Percentiles rank a stretch among this genome's conserved stretches.
Evolutionary conservation across 1,140 invertebrate genomes (phyloP).

Genomic region (Drosophila rufa): DNA sequence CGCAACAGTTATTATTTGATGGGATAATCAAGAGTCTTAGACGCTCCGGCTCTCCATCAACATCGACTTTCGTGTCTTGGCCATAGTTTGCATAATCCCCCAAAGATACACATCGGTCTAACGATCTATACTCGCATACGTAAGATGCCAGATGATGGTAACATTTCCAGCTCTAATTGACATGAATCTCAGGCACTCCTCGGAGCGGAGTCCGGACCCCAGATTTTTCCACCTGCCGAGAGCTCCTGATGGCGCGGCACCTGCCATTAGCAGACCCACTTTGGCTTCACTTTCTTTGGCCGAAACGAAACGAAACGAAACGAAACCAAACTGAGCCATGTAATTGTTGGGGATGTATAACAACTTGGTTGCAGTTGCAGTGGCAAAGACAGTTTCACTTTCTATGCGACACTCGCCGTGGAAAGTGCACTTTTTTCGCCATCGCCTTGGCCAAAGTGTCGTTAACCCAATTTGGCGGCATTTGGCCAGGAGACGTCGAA

Average conservation of each 20-base stretch:
- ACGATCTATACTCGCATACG: constrained; percentile 44
- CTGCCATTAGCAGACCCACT: constrained; percentile 57
- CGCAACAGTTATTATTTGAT: constrained; percentile 36
- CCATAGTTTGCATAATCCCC: constrained; percentile 44
- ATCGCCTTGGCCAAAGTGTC: constrained; percentile 69
- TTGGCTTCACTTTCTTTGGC: constrained; percentile 66
- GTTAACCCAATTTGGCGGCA: constrained; percentile 82
- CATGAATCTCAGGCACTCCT: constrained; percentile 33
- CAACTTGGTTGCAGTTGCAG: constrained; percentile 50
- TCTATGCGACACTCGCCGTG: constrained; percentile 76
- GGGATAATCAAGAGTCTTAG: constrained; percentile 29
- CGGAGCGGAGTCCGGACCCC: constrained; percentile 1
- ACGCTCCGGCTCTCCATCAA: constrained; percentile 9
- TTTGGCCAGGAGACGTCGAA: constrained; percentile 68
- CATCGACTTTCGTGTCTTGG: constrained; percentile 24
- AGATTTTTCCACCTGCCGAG: constrained; percentile 22
- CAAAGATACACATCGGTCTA: constrained; percentile 37
- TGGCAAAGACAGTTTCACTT: constrained; percentile 72
- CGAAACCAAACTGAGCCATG: constrained; percentile 61
- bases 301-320: constrained; percentile 24
- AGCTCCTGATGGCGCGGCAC: constrained; percentile 29
- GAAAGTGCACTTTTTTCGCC: constrained; percentile 57
- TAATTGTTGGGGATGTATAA: constrained; percentile 75
- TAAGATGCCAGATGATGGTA: constrained; percentile 43
- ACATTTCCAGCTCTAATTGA: constrained; percentile 51